Percentiles rank a stretch among this genome's conserved stretches.
phyloP scores from a whole-genome alignment of 2,113 vertebrate genomes.

The Tyrannus savana region DNA sequence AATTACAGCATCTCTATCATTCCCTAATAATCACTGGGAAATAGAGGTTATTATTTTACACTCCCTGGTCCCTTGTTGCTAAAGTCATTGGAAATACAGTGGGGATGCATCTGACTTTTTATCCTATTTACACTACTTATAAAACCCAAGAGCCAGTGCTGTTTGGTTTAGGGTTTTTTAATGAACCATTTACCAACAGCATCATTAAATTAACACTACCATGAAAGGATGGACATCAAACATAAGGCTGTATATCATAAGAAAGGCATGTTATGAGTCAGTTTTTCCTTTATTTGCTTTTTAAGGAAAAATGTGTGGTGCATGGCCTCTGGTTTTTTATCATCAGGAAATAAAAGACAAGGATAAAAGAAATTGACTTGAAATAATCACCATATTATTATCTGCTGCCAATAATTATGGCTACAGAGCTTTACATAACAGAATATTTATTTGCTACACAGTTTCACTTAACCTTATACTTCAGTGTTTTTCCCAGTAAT shows the following conservation, averaged over 20 bases:
- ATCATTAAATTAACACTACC: not conserved
- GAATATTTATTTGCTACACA: not conserved
- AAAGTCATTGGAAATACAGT: not conserved
- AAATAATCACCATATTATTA: conserved; percentile 19
- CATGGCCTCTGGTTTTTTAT: not conserved
- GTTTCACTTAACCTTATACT: not conserved
- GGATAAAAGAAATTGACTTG: not conserved
- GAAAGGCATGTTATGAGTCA: not conserved
- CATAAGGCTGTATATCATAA: not conserved
- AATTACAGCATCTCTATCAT: not conserved
- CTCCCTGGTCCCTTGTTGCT: not conserved
- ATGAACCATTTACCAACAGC: not conserved
- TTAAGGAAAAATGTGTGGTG: not conserved
- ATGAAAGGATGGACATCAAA: not conserved
- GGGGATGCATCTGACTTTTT: not conserved
- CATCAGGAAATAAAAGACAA: not conserved
- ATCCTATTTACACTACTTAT: not conserved
- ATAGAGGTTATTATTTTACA: not conserved
- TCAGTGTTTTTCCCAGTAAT: not conserved
- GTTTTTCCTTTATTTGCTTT: not conserved
- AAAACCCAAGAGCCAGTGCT: not conserved
- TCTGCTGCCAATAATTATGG: conserved; percentile 15
- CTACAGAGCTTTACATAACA: conserved; percentile 10
- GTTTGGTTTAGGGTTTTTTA: not conserved
- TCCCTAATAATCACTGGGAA: not conserved